Percentiles rank a stretch among this genome's conserved stretches.
phyloP scores from a whole-genome alignment of 2,797 vertebrate species.

The Neomorphus geoffroyi region DNA sequence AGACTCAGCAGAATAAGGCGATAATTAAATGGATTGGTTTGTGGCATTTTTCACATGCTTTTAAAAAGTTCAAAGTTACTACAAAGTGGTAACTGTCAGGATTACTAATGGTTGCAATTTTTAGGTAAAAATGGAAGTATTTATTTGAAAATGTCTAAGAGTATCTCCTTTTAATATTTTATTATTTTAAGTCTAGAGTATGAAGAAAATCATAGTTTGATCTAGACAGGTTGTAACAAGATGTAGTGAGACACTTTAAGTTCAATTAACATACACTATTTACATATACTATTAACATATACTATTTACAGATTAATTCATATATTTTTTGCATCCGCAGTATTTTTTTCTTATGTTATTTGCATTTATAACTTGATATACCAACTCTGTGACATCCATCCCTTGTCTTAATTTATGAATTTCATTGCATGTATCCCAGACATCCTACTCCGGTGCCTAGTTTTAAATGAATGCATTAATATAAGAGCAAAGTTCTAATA shows the following conservation, averaged over 20 bases:
- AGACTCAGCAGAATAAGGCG: not conserved
- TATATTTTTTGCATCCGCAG: not conserved
- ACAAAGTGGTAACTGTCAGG: not conserved
- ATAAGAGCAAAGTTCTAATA: not conserved
- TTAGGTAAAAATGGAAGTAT: not conserved
- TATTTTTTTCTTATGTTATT: not conserved
- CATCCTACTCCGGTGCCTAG: not conserved
- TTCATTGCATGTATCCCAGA: not conserved
- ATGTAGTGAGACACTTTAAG: not conserved
- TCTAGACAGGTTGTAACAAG: not conserved
- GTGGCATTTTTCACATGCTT: not conserved
- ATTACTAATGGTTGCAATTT: not conserved
- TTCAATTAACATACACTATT: not conserved
- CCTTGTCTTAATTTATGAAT: not conserved
- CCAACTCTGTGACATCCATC: not conserved
- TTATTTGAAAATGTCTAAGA: not conserved
- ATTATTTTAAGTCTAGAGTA: not conserved
- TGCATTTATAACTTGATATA: not conserved
- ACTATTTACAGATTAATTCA: not conserved
- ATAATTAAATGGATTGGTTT: not conserved
- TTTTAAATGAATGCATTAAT: not conserved
- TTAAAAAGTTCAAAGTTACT: not conserved
- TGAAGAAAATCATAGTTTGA: not conserved
- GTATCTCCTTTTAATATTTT: not conserved
- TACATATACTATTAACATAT: not conserved